phyloP scores from a whole-genome alignment of 2,113 vertebrate species.

The Taurulus bubalis region DNA sequence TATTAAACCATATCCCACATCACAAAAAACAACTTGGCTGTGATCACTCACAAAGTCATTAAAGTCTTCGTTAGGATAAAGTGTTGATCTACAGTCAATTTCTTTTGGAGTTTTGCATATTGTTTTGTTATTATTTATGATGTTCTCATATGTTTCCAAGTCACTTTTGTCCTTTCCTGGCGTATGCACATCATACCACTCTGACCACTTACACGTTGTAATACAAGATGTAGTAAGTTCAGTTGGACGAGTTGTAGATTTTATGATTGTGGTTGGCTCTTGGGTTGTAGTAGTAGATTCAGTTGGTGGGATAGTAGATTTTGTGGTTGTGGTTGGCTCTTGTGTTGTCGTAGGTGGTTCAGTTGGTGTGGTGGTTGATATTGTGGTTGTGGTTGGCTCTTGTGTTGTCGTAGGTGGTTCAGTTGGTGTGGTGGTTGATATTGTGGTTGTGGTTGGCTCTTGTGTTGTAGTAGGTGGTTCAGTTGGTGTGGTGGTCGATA shows the following conservation, averaged over 20 bases:
- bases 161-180: slow-evolving; percentile 33
- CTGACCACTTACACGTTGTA: slow-evolving; percentile 56
- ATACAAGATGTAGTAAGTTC: slow-evolving; percentile 23
- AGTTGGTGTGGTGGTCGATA: not conserved
- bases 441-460: not conserved
- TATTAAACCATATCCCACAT: slow-evolving; percentile 34
- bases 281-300: not conserved
- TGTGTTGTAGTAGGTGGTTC: not conserved
- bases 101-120: slow-evolving; percentile 35
- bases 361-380: not conserved
- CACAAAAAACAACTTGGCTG: slow-evolving; percentile 51
- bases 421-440: not conserved
- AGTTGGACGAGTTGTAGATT: not conserved
- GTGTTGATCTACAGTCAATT: slow-evolving; percentile 36
- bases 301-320: not conserved
- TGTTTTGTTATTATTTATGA: slow-evolving; percentile 28
- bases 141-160: slow-evolving; percentile 73
- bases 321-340: not conserved
- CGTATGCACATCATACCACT: slow-evolving; percentile 65
- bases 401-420: not conserved
- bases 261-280: not conserved
- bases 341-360: not conserved
- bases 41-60: not conserved
- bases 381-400: not conserved
- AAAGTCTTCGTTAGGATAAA: not conserved